These are phyloP conservation scores for Tauraco hartlaubi DNA, from an alignment of 2,797 vertebrate species.

Conservation along the genomic window DNA sequence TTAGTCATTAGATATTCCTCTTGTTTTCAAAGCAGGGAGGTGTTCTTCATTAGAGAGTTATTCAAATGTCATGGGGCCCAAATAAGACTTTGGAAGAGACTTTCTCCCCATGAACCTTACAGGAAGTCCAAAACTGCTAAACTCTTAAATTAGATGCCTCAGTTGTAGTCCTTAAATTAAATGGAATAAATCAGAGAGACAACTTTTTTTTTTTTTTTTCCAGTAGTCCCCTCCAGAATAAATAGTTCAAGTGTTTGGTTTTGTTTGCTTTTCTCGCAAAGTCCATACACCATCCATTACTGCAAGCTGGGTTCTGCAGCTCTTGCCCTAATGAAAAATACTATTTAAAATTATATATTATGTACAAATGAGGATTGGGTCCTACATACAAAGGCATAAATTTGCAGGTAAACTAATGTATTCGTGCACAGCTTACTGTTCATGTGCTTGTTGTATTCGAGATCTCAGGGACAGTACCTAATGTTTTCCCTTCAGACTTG, in stretches of 20 bases:
- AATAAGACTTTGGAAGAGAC: not conserved
- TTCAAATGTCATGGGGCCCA: not conserved
- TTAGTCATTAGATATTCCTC: not conserved
- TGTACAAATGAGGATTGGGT: not conserved
- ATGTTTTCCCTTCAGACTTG: not conserved
- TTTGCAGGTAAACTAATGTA: not conserved
- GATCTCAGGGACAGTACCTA: not conserved
- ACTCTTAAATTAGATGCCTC: not conserved
- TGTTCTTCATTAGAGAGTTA: not conserved
- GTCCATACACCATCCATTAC: not conserved
- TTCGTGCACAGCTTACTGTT: not conserved
- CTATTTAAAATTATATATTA: not conserved
- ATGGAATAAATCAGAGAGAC: not conserved
- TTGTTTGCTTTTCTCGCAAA: not conserved
- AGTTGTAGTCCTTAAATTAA: not conserved
- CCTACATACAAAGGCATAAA: not conserved
- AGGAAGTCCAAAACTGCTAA: not conserved
- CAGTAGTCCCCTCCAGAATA: not conserved
- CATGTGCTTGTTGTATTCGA: not conserved
- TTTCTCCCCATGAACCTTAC: not conserved
- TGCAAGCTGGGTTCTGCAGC: not conserved
- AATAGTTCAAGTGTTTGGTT: not conserved
- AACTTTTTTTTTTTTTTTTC: not conserved
- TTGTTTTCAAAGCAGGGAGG: not conserved
- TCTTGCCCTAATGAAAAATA: not conserved